A percentile compares a stretch with the other conserved stretches of the same genome.
Evolutionary conservation across 2,888 invertebrate genomes (phyloP).

Genomic region (Elegia similella): DNA sequence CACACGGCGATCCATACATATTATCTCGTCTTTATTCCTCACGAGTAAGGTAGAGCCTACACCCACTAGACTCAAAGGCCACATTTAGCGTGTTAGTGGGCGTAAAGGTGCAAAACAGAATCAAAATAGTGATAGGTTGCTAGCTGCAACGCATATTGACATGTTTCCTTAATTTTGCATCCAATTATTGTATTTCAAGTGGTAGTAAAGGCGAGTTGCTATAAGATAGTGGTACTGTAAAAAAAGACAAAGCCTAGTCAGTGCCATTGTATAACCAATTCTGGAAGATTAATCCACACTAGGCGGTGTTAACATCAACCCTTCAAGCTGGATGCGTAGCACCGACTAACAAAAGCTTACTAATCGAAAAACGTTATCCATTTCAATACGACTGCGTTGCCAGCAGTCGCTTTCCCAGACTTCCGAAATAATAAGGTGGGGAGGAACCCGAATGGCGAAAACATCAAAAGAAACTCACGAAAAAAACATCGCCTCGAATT

Average conservation of each 20-base stretch:
- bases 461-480: conserved; percentile 50
- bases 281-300: conserved; percentile 15
- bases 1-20: too few relatives aligned
- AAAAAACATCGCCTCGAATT: conserved; percentile 40
- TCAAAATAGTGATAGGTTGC: too few relatives aligned
- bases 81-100: too few relatives aligned
- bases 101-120: too few relatives aligned
- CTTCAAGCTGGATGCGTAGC: conserved; percentile 23
- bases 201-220: too few relatives aligned
- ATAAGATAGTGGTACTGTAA: background rate
- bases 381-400: conserved; percentile 32
- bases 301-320: conserved; percentile 19
- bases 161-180: too few relatives aligned
- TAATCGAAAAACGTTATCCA: conserved; percentile 35
- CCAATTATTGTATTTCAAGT: too few relatives aligned
- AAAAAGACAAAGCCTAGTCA: background rate
- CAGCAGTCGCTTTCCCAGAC: conserved; percentile 23
- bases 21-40: too few relatives aligned
- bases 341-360: conserved; percentile 28
- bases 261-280: background rate
- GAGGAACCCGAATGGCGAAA: conserved; percentile 37
- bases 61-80: too few relatives aligned
- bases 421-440: conserved; percentile 16
- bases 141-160: too few relatives aligned
- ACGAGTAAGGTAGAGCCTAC: too few relatives aligned